Conservation (phyloP, 2,888 invertebrate genomes). For the Choreutis nemorana region DNA sequence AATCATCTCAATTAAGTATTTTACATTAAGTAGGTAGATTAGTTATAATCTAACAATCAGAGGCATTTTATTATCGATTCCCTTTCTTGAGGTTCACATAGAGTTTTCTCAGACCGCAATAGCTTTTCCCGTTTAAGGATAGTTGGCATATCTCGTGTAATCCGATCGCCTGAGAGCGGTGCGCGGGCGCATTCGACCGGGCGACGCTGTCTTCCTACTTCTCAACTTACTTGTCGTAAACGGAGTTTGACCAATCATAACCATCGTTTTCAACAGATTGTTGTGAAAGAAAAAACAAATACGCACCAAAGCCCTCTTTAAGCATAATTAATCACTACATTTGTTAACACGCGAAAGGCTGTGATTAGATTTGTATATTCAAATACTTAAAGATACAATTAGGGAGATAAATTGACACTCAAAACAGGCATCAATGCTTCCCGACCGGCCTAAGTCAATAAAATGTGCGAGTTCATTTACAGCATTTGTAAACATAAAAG, state of each 20-base stretch:
- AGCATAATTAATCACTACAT: too few relatives aligned
- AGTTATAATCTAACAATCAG: background rate
- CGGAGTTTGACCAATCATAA: constrained; percentile 41
- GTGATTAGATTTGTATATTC: too few relatives aligned
- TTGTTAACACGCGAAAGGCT: too few relatives aligned
- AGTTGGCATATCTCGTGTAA: constrained; percentile 32
- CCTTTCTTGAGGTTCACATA: background rate
- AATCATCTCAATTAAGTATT: too few relatives aligned
- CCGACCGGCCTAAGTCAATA: constrained; percentile 42
- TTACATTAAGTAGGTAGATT: too few relatives aligned
- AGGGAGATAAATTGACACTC: background rate
- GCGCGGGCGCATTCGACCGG: constrained; percentile 40
- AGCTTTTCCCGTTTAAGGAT: constrained; percentile 13
- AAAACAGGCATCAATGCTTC: constrained; percentile 7
- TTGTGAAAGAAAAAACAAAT: too few relatives aligned
- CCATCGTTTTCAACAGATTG: too few relatives aligned
- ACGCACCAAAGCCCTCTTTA: too few relatives aligned
- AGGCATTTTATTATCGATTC: constrained; percentile 1
- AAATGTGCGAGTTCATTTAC: constrained; percentile 62
- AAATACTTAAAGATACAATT: constrained; percentile 5
- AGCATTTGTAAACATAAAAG: constrained; percentile 65
- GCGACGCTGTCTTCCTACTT: constrained; percentile 52
- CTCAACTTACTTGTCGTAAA: constrained; percentile 47
- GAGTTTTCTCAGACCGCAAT: constrained; percentile 20
- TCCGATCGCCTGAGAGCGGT: constrained; percentile 47